Evolutionary conservation across 2,888 invertebrate species (phyloP), one percentile per base, ranked within the genome.

Genomic region (Dynastes maya): DNA sequence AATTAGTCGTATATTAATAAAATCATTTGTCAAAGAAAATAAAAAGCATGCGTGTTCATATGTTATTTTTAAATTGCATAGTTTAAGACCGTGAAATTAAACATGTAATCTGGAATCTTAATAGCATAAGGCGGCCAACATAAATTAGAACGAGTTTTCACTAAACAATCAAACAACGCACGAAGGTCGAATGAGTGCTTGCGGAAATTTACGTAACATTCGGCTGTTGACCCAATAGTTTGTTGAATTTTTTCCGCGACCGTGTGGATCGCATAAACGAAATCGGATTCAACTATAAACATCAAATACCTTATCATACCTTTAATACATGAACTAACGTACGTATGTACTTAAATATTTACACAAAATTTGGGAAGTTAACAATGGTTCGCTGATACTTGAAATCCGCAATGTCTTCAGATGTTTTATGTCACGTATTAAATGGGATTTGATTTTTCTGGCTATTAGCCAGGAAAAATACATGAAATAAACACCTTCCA

Each of bases 61-160:
- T 71, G 58, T 71, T 71, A 68, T 55, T 71, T 71, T 71, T 71
- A 71, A 71, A 58, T 71, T 71, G 40, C 37, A 71, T 71, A 71
- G 40, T 58, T 58, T 71, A 71, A 58, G 71, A 71, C 71, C 71
- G 71, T 71, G 71, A 71, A 71, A 71, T 71, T 71, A 58, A 40
- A 37, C 71, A 32, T 71, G 55, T 40, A 71, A 71, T 71, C 71
- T 55, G 40, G 58, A 68, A 71, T 71, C 71, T 71, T 58, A 71
- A 71, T 71, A 55, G 71, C 58, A 71, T 5, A 29, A 32, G 37
- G 55, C 71, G 32, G 71, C 58, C 37, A 55, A 58, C 71, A 71
- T 71, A 71, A 40, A 71, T 71, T 71, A 58, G 16, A 37, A n/a
- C 55, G 40, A 55, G 71, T 55, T 71, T 71, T 58, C 71, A 22